Evolutionary conservation across 2,888 invertebrate genomes (phyloP).

Genomic region (Eretmocerus hayati): DNA sequence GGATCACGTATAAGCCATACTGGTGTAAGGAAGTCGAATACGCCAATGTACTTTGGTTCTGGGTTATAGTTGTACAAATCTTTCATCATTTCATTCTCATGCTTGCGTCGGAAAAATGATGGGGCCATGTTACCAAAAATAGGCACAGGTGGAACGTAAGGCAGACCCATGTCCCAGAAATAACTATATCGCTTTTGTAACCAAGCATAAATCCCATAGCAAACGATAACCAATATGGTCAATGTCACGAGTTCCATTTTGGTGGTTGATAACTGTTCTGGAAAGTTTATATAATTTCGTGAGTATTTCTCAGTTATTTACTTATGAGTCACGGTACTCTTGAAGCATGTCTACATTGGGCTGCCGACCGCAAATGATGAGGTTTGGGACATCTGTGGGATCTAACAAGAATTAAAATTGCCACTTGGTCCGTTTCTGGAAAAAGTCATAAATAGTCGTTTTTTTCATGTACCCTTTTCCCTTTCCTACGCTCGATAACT

Average conservation of each 20-base stretch:
- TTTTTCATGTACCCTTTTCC: no score
- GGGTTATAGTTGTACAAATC: slow-evolving; percentile 5
- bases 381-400: no score
- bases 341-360: no score
- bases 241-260: neutral
- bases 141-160: neutral
- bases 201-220: neutral
- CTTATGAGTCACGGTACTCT: no score
- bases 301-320: no score
- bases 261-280: neutral
- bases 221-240: neutral
- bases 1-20: slow-evolving; percentile 14
- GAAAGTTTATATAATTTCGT: no score
- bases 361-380: no score
- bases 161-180: neutral
- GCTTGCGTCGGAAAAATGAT: slow-evolving; percentile 1
- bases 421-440: no score
- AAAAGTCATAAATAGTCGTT: no score
- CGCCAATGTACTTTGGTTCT: slow-evolving; percentile 13
- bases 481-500: no score
- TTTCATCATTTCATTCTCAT: neutral
- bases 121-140: slow-evolving; percentile 5
- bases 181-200: neutral
- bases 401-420: no score
- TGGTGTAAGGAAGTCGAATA: slow-evolving; percentile 13